phyloP scores from a whole-genome alignment of 2,797 vertebrate genomes.

The Furcifer pardalis region DNA sequence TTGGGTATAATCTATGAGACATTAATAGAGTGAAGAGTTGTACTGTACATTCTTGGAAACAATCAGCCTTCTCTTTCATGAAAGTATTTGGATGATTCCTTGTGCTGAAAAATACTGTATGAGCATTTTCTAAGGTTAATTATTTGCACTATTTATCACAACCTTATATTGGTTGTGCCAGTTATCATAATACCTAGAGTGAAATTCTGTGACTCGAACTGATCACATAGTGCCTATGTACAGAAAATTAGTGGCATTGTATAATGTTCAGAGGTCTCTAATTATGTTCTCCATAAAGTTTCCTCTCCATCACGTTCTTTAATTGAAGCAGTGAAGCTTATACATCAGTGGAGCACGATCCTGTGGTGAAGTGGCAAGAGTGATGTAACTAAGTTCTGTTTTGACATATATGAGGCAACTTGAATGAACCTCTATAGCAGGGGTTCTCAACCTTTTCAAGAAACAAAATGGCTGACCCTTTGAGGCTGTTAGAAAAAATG shows the following conservation, averaged over 20 bases:
- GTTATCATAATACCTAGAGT: constrained; percentile 20
- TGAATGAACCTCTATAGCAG: constrained; percentile 1
- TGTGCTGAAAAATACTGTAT: constrained; percentile 36
- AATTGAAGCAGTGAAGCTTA: constrained; percentile 19
- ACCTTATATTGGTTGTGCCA: constrained; percentile 16
- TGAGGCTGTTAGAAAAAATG: too few species aligned
- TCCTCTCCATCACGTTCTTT: constrained; percentile 19
- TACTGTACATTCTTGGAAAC: constrained; percentile 50
- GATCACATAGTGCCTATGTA: background rate
- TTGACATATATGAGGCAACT: background rate
- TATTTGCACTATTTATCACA: constrained; percentile 44
- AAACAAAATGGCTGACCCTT: too few species aligned
- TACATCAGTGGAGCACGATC: background rate
- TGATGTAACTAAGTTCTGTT: background rate
- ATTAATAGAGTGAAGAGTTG: constrained; percentile 57
- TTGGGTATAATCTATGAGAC: constrained; percentile 66
- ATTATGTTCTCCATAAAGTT: constrained; percentile 26
- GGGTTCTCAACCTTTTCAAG: too few species aligned
- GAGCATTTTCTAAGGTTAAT: constrained; percentile 25
- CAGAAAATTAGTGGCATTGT: constrained; percentile 15
- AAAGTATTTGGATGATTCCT: constrained; percentile 38
- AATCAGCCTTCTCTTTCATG: constrained; percentile 52
- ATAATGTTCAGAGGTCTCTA: constrained; percentile 7
- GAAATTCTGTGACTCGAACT: background rate
- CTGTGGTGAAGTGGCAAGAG: background rate